These are phyloP conservation scores for Chelon auratus DNA, from an alignment of 2,797 vertebrate species.

Conservation along the genomic window DNA sequence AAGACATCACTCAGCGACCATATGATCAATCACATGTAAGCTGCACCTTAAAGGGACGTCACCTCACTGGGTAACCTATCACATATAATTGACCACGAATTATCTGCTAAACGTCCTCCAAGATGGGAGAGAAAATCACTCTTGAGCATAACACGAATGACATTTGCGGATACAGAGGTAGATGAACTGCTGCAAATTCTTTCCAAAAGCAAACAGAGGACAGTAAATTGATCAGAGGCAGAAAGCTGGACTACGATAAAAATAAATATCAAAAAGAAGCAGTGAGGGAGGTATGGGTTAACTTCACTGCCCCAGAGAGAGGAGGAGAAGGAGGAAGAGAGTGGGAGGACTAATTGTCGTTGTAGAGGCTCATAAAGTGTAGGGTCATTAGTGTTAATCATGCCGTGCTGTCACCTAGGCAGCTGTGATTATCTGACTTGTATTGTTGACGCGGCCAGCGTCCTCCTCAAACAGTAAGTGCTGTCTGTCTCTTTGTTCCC, in stretches of 20 bases:
- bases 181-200: neutral
- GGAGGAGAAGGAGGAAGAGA: conserved; percentile 49
- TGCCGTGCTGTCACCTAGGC: conserved; percentile 79
- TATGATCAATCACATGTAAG: conserved; percentile 63
- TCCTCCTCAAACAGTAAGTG: conserved; percentile 45
- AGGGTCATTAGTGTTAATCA: conserved; percentile 85
- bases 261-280: conserved; percentile 5
- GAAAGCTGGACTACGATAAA: conserved; percentile 6
- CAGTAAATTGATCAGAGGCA: conserved; percentile 14
- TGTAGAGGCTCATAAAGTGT: conserved; percentile 78
- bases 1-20: conserved; percentile 57
- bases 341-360: conserved; percentile 74
- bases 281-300: conserved; percentile 46
- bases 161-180: too few species aligned
- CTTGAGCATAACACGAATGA: too few species aligned
- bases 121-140: conserved; percentile 30
- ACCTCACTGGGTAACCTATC: conserved; percentile 61
- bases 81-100: conserved; percentile 61
- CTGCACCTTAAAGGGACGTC: conserved; percentile 43
- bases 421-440: conserved; percentile 75
- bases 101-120: conserved; percentile 41
- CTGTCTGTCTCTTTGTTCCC: conserved; percentile 51
- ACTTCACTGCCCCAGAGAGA: conserved; percentile 56
- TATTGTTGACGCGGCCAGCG: conserved; percentile 58
- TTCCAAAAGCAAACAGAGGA: neutral